Evolutionary conservation across 2,888 invertebrate genomes (phyloP).

Genomic region (Cyrtodaria siliqua): DNA sequence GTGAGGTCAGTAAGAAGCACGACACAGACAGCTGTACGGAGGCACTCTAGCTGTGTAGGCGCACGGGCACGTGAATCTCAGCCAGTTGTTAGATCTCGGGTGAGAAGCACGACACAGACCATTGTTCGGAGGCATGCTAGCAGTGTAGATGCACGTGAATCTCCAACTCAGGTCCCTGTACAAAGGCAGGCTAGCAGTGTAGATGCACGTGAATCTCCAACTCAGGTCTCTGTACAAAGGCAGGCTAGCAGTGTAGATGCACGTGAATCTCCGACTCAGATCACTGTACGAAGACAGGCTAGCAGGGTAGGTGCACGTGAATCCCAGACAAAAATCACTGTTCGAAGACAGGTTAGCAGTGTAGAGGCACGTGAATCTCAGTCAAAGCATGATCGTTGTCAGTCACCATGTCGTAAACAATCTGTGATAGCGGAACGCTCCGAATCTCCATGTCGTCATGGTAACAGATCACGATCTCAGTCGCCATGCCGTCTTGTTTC

Average conservation of each 20-base stretch:
- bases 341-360: conserved; percentile 43
- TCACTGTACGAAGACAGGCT: conserved; percentile 35
- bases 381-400: conserved; percentile 39
- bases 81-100: neutral
- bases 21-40: too few species aligned
- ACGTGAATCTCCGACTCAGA: too few species aligned
- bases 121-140: conserved; percentile 38
- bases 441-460: conserved; percentile 29
- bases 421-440: conserved; percentile 28
- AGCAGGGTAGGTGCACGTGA: conserved; percentile 40
- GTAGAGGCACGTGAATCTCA: conserved; percentile 23
- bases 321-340: neutral
- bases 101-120: neutral
- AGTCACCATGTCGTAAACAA: conserved; percentile 29
- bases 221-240: conserved; percentile 16
- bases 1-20: neutral
- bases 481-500: conserved; percentile 25
- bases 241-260: conserved; percentile 39
- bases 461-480: conserved; percentile 42
- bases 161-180: neutral
- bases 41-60: conserved; percentile 38
- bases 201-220: conserved; percentile 27
- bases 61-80: conserved; percentile 12
- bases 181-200: conserved; percentile 41
- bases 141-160: conserved; percentile 34